Conservation (phyloP, 1,140 invertebrate genomes). For the Eueides isabella region DNA sequence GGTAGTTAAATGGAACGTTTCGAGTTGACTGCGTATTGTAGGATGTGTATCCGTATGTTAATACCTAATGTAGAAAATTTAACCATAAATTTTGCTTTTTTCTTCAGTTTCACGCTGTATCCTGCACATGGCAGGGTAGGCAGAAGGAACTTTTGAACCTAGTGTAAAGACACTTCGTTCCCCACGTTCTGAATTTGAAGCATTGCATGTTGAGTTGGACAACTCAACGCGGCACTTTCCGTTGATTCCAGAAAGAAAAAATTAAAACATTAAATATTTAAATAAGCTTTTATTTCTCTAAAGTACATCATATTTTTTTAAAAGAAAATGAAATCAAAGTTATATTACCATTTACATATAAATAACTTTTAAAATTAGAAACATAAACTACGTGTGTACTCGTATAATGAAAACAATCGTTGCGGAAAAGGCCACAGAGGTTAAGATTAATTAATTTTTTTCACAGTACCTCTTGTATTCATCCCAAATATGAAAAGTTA, state of each 20-base stretch:
- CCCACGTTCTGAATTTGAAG: background rate
- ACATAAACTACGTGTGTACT: background rate
- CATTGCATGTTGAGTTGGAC: too few relatives aligned
- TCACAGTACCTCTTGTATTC: background rate
- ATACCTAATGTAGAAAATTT: background rate
- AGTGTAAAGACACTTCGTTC: background rate
- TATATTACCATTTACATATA: background rate
- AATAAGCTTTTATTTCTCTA: too few relatives aligned
- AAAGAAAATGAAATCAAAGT: background rate
- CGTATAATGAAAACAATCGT: background rate
- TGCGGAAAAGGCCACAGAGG: background rate
- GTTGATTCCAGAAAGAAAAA: too few relatives aligned
- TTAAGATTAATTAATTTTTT: background rate
- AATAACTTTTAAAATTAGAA: background rate
- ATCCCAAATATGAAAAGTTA: background rate
- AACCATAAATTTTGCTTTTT: background rate
- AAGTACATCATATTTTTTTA: background rate
- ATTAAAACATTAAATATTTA: too few relatives aligned
- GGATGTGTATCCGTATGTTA: background rate
- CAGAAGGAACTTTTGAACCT: background rate
- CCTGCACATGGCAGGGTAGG: background rate
- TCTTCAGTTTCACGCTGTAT: background rate
- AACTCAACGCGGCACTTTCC: too few relatives aligned
- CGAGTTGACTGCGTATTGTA: background rate
- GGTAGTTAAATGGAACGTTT: slow-evolving; percentile 6